Conservation (phyloP, 2,113 vertebrate genomes). For the Myrmecophaga tridactyla region DNA sequence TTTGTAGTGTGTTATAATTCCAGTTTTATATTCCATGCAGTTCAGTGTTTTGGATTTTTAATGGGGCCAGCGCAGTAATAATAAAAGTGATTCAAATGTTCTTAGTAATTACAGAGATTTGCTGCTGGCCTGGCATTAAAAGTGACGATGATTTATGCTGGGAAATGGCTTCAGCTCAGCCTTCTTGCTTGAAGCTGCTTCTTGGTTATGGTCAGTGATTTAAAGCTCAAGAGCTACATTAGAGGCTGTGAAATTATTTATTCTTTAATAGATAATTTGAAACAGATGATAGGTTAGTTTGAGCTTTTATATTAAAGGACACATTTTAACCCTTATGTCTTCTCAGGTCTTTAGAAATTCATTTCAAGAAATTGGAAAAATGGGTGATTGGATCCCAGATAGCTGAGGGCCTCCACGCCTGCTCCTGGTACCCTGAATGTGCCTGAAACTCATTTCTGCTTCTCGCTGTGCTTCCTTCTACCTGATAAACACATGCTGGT, state of each 20-base stretch:
- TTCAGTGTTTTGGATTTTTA: slow-evolving; percentile 86
- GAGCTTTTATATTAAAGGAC: slow-evolving; percentile 77
- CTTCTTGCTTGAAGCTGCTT: slow-evolving; percentile 77
- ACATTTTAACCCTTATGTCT: slow-evolving; percentile 72
- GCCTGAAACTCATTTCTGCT: background rate
- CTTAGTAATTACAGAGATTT: slow-evolving; percentile 87
- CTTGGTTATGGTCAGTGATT: slow-evolving; percentile 87
- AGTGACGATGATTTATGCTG: slow-evolving; percentile 85
- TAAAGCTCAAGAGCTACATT: slow-evolving; percentile 81
- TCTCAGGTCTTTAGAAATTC: slow-evolving; percentile 72
- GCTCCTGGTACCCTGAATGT: slow-evolving; percentile 10
- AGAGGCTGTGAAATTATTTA: slow-evolving; percentile 84
- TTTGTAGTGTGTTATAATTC: slow-evolving; percentile 84
- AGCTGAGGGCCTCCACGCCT: background rate
- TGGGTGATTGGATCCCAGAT: background rate
- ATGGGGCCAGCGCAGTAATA: slow-evolving; percentile 84
- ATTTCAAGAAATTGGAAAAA: slow-evolving; percentile 64
- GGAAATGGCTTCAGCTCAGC: slow-evolving; percentile 79
- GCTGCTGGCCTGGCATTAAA: slow-evolving; percentile 85
- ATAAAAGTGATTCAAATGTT: slow-evolving; percentile 87
- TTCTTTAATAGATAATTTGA: slow-evolving; percentile 85
- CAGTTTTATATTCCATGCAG: slow-evolving; percentile 83
- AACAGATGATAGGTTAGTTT: slow-evolving; percentile 79
- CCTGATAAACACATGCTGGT: background rate
- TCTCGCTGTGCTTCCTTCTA: background rate